These are phyloP conservation scores for Nymphicus hollandicus DNA, from an alignment of 2,113 vertebrate genomes.

Conservation along the genomic window DNA sequence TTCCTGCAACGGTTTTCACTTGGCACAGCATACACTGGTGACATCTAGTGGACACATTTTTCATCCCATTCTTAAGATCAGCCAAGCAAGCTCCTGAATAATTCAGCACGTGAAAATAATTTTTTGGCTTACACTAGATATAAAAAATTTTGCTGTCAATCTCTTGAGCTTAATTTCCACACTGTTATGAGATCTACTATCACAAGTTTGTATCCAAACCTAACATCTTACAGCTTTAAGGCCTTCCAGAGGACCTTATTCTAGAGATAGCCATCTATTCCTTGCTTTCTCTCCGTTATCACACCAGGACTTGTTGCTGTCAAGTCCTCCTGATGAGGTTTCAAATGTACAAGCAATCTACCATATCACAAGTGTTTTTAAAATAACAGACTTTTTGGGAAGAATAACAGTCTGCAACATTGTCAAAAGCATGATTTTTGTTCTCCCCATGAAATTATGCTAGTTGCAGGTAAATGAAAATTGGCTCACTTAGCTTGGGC, in stretches of 20 bases:
- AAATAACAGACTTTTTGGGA: neutral
- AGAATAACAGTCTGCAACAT: neutral
- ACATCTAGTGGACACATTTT: slow-evolving; percentile 7
- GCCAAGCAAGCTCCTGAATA: neutral
- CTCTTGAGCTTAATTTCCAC: neutral
- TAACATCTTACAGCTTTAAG: neutral
- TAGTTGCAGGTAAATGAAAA: neutral
- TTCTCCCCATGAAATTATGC: neutral
- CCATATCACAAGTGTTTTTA: neutral
- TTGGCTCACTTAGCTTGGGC: neutral
- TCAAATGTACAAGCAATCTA: neutral
- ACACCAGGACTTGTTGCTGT: neutral
- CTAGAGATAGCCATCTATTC: neutral
- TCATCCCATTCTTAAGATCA: neutral
- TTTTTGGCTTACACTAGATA: fast-evolving
- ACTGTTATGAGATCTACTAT: fast-evolving
- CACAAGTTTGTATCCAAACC: neutral
- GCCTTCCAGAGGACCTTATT: neutral
- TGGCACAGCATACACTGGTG: neutral
- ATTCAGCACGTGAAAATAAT: fast-evolving
- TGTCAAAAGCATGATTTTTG: neutral
- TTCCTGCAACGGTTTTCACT: fast-evolving
- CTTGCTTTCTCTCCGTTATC: neutral
- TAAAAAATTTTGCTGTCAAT: fast-evolving
- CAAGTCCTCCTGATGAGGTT: neutral